These are phyloP conservation scores for Dendropsophus ebraccatus DNA, from an alignment of 2,113 vertebrate genomes.

Conservation along the genomic window DNA sequence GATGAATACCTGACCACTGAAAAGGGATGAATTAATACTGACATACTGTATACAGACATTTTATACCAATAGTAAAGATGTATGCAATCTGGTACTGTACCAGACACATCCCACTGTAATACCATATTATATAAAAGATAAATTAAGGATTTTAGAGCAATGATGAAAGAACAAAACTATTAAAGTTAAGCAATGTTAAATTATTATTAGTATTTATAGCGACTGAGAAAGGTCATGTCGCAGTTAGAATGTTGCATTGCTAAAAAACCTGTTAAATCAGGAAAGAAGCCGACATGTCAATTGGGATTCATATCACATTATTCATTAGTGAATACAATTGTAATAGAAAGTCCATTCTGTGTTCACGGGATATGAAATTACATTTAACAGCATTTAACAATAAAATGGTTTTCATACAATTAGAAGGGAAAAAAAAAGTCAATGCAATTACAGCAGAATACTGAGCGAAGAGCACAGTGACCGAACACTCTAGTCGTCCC, in stretches of 20 bases:
- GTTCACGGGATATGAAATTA: not conserved
- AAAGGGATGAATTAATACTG: no score
- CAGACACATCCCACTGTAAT: no score
- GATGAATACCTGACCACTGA: no score
- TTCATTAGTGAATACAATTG: not conserved
- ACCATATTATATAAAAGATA: no score
- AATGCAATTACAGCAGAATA: not conserved
- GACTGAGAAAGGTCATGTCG: not conserved
- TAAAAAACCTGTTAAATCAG: not conserved
- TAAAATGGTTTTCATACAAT: slow-evolving; percentile 6
- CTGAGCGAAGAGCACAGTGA: no score
- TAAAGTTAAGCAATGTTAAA: not conserved
- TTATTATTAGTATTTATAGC: not conserved
- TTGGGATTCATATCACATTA: not conserved
- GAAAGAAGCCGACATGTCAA: not conserved
- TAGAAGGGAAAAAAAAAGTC: not conserved
- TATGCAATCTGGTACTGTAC: no score
- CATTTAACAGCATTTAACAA: slow-evolving; percentile 2
- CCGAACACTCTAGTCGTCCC: not conserved
- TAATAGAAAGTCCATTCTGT: not conserved
- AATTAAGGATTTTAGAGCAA: no score
- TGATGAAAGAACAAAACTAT: no score
- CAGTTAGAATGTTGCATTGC: not conserved
- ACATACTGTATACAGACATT: no score
- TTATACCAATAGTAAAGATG: no score